phyloP scores from a whole-genome alignment of 2,888 invertebrate species.

The Apeira syringaria region DNA sequence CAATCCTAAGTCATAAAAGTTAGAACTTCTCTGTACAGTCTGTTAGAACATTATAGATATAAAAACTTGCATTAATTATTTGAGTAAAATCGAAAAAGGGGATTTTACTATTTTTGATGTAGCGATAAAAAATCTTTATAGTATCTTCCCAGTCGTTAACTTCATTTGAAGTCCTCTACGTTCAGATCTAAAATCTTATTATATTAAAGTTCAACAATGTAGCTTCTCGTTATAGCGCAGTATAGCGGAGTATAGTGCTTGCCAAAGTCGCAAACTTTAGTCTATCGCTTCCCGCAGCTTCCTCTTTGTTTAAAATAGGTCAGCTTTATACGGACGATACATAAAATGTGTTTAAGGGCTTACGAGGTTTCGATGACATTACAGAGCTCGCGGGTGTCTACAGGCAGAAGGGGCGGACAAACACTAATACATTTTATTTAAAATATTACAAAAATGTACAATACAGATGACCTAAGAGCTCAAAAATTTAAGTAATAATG shows the following conservation, averaged over 20 bases:
- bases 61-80: too few relatives aligned
- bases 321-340: conserved; percentile 13
- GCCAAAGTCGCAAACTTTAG: conserved; percentile 25
- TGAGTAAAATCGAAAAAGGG: conserved; percentile 4
- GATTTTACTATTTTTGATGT: conserved; percentile 2
- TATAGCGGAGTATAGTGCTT: conserved; percentile 17
- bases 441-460: too few relatives aligned
- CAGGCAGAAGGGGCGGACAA: too few relatives aligned
- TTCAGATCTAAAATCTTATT: conserved; percentile 18
- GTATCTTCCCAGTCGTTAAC: conserved; percentile 17
- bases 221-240: conserved; percentile 10
- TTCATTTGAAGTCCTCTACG: conserved; percentile 15
- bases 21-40: too few relatives aligned
- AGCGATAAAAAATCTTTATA: conserved; percentile 17
- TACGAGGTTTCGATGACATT: too few relatives aligned
- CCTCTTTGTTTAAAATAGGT: conserved; percentile 26
- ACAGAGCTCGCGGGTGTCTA: too few relatives aligned
- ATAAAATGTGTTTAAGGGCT: conserved; percentile 10
- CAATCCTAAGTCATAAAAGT: too few relatives aligned
- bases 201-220: conserved; percentile 24
- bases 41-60: too few relatives aligned
- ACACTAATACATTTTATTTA: too few relatives aligned
- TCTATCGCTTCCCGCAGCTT: conserved; percentile 25
- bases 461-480: too few relatives aligned
- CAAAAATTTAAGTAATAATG: too few relatives aligned